Base-by-base conservation (phyloP, 1,140 invertebrate species). In the Atta cephalotes region DNA sequence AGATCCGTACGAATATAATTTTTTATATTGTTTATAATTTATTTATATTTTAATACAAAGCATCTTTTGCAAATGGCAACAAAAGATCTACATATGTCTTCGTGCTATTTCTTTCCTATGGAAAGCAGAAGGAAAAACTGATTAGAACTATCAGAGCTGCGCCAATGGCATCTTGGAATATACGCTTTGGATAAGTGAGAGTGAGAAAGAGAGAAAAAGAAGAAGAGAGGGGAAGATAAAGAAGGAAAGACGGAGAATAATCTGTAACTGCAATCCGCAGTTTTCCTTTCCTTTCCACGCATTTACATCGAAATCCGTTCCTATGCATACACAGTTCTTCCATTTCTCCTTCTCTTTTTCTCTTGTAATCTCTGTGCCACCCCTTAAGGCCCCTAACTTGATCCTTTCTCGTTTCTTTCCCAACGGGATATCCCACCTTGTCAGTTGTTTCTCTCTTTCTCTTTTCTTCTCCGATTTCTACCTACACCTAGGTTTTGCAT, bases 281-380 rank as follows among this genome's bases (percentile, higher is more conserved):
- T 65, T 78, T 25, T 84, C 71, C 81, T 76, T 84, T 76, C 45
- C 76, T 79, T 51, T 63, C 51, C 62, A 65, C 74, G 51, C 62
- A 85, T 85, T 85, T 80, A 80, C 76, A 80, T 86, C 77, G 63
- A 80, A 79, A 86, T 86, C 76, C 85, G 62, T 84, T 16, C 14
- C 56, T 78, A 85, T 68, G 62, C 82, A 65, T 85, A 85, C 58
- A 76, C 60, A 78, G 74, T 76, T 84, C 49, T 25, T 81, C 65
- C 21, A 56, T 70, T 49, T 56, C 16, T 14, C 51, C 7, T 6
- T n/a, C 65, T 35, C 49, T 58, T 12, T 81, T 56, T 81, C 35
- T 71, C 31, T 81, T 35, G 66, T 70, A 70, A 70, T 71, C 66
- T 81, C 79, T 71, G 39, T 45, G 49, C 35, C 66, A 71, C 21